Evolutionary conservation across 2,888 invertebrate species (phyloP).

Genomic region (Rugalucina vietnamica): DNA sequence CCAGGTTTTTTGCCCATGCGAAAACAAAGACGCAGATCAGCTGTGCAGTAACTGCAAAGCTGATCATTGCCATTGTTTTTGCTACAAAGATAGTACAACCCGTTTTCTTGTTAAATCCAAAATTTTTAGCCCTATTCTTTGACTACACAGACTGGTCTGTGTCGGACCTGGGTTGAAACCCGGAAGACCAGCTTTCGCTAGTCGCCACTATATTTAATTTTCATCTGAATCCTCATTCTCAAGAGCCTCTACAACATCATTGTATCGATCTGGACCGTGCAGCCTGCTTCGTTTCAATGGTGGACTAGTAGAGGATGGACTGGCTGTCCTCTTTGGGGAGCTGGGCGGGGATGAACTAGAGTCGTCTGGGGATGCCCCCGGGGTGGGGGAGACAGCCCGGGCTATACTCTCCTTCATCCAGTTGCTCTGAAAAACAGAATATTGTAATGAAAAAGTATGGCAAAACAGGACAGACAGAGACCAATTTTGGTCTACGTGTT

Average conservation of each 20-base stretch:
- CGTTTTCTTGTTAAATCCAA: too few species aligned
- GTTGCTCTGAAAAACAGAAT: conserved; percentile 86
- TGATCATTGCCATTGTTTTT: too few species aligned
- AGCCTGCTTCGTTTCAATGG: conserved; percentile 26
- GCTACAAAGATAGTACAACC: too few species aligned
- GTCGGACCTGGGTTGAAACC: too few species aligned
- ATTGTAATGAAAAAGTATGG: not conserved
- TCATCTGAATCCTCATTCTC: conserved; percentile 24
- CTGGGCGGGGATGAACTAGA: conserved; percentile 8
- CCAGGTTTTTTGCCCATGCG: too few species aligned
- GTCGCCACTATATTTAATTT: too few species aligned
- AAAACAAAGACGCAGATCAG: too few species aligned
- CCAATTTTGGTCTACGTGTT: not conserved
- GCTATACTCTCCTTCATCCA: conserved; percentile 94
- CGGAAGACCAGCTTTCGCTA: too few species aligned
- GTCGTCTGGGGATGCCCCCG: conserved; percentile 10
- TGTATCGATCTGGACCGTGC: not conserved
- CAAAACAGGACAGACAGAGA: not conserved
- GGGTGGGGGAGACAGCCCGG: conserved; percentile 44
- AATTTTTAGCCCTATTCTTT: too few species aligned
- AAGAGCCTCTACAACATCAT: conserved; percentile 7
- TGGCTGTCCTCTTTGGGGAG: conserved; percentile 6
- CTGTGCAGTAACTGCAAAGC: too few species aligned
- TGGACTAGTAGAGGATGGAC: not conserved
- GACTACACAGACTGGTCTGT: too few species aligned